Base-by-base conservation (phyloP, 1,140 invertebrate genomes). In the Oscheius sp. region DNA sequence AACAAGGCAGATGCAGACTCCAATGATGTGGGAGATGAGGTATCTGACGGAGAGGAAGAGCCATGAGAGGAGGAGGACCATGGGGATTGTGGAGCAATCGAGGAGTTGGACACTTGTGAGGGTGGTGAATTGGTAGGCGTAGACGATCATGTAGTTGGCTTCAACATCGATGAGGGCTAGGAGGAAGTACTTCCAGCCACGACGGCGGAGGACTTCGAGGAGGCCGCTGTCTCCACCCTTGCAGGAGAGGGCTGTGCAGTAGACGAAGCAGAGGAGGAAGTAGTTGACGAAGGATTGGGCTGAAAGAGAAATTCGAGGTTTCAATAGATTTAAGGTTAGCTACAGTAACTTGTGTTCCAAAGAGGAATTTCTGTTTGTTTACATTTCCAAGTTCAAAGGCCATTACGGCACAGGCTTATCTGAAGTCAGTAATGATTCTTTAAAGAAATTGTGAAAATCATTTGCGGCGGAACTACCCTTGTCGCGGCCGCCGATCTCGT, bases 81-180 rank as follows among this genome's bases (percentile, higher is more conserved):
- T 90, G 1, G 92, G 91, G 74, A 94, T 92, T 23, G 91, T 91
- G 71, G 92, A 91, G 85, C 92, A 93, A 79, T 93, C 91, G 73
- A 94, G 86, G 78, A 93, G 86, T 91, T 93, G 88, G 31, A 88
- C 86, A 77, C 85, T 87, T 7, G 87, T 88, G 2, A 88, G 80
- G 35, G 86, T 86, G 0, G 87, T 88, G 75, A 85, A 88, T 74
- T 89, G 88, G 86, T 91, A 91, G 2, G 91, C 90, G 64, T 90
- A 90, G 26, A 90, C 89, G 64, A 91, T 87, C 67, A 91, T 84
- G 69, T 89, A 91, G 84, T 91, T 91, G 28, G 90, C 90, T 85
- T 91, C 89, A 3, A 93, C 92, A 85, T 94, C 92, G 70, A 91
- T 88, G n/a, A 91, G 77, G 1, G 90, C 90, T 26, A 92, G 84